Evolutionary conservation across 2,113 vertebrate genomes (phyloP).

Genomic region (Acrocephalus kingi): DNA sequence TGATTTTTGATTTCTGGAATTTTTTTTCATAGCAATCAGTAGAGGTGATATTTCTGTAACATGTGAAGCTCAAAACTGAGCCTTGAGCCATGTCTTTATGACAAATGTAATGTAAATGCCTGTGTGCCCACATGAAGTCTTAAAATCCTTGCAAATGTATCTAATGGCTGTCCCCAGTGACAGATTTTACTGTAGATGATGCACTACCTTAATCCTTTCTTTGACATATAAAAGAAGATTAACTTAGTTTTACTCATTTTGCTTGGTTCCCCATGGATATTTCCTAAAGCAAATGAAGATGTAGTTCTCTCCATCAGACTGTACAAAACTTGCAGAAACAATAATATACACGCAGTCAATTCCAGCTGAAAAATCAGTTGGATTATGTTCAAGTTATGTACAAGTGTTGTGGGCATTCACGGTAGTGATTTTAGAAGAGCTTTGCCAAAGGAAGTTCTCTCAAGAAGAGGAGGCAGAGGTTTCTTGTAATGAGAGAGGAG

Average conservation of each 20-base stretch:
- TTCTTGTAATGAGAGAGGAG: not conserved
- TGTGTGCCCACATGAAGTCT: not conserved
- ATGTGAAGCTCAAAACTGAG: not conserved
- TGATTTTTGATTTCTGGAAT: not conserved
- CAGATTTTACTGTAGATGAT: not conserved
- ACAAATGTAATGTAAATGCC: not conserved
- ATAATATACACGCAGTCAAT: not conserved
- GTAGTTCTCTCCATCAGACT: not conserved
- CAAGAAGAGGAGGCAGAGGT: not conserved
- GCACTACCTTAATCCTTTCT: not conserved
- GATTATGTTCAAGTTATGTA: not conserved
- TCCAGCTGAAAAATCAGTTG: not conserved
- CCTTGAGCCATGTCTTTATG: not conserved
- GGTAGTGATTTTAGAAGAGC: not conserved
- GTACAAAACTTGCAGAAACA: not conserved
- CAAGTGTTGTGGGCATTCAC: not conserved
- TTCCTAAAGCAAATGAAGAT: not conserved
- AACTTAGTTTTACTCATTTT: not conserved
- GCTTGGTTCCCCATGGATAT: not conserved
- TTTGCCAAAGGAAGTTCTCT: not conserved
- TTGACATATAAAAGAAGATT: not conserved
- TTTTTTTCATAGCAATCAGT: not conserved
- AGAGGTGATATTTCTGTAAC: not conserved
- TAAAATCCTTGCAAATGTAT: not conserved
- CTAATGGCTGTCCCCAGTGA: not conserved